Conservation (phyloP, 2,113 vertebrate species). For the Rhegmatorhina hoffmannsi region DNA sequence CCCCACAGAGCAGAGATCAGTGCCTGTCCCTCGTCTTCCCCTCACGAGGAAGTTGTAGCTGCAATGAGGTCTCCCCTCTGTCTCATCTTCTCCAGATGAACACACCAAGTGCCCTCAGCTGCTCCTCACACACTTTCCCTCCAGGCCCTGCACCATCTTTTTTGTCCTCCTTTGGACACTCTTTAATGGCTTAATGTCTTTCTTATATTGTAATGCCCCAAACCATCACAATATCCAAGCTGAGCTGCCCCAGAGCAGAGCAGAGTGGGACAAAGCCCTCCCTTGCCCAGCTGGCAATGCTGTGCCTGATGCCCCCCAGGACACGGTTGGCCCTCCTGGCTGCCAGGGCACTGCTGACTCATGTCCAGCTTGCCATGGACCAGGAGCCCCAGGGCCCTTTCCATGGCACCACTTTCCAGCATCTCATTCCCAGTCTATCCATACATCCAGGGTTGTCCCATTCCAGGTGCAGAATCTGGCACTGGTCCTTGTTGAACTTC, state of each 20-base stretch:
- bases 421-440: background rate
- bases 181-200: background rate
- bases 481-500: background rate
- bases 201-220: background rate
- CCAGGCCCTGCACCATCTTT: background rate
- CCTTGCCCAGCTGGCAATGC: accelerated
- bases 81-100: background rate
- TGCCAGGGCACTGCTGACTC: background rate
- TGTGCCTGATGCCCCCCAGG: accelerated
- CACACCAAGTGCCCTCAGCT: background rate
- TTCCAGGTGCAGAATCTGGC: background rate
- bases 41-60: accelerated
- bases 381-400: background rate
- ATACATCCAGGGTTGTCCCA: background rate
- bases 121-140: background rate
- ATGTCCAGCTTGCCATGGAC: accelerated
- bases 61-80: background rate
- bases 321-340: accelerated
- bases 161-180: background rate
- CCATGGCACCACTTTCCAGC: background rate
- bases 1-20: background rate
- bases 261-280: background rate
- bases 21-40: too few species aligned
- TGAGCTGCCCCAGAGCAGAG: accelerated
- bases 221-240: accelerated